Conservation (phyloP, 1,140 invertebrate genomes). For the Gonioctena quinquepunctata region DNA sequence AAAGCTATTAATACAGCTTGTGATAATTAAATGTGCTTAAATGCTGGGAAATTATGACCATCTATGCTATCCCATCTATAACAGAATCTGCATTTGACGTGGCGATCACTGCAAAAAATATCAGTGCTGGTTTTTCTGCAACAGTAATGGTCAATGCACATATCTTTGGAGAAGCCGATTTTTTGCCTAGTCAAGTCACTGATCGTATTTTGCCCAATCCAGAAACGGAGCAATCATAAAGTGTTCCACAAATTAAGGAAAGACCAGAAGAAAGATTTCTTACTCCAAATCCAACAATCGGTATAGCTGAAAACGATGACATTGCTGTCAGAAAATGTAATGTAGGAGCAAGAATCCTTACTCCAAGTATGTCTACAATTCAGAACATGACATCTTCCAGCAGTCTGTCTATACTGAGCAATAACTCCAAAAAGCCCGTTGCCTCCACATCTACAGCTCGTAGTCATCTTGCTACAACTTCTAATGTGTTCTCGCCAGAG, state of each 20-base stretch:
- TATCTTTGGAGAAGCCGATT: slow-evolving; percentile 13
- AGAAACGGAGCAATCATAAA: slow-evolving; percentile 15
- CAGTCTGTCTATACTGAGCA: too few relatives aligned
- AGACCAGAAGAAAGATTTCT: slow-evolving; percentile 6
- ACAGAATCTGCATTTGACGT: slow-evolving; percentile 43
- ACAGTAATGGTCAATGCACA: slow-evolving; percentile 3
- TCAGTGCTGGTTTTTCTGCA: slow-evolving; percentile 10
- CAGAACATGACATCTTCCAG: too few relatives aligned
- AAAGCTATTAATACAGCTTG: slow-evolving; percentile 45
- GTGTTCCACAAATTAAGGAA: too few relatives aligned
- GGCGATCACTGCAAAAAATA: slow-evolving; percentile 8
- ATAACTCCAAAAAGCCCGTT: too few relatives aligned
- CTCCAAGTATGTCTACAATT: too few relatives aligned
- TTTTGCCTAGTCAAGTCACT: slow-evolving; percentile 13
- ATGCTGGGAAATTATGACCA: slow-evolving; percentile 47
- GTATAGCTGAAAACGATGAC: slow-evolving; percentile 11
- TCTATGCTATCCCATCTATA: slow-evolving; percentile 58
- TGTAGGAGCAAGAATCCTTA: too few relatives aligned
- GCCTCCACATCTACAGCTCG: neutral
- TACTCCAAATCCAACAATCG: slow-evolving; percentile 9
- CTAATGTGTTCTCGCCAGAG: slow-evolving; percentile 2
- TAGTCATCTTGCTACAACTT: neutral
- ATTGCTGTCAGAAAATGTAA: neutral
- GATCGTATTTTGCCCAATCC: slow-evolving; percentile 16
- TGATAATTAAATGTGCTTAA: slow-evolving; percentile 55